phyloP scores from a whole-genome alignment of 2,113 vertebrate species.

The Rhea americana region DNA sequence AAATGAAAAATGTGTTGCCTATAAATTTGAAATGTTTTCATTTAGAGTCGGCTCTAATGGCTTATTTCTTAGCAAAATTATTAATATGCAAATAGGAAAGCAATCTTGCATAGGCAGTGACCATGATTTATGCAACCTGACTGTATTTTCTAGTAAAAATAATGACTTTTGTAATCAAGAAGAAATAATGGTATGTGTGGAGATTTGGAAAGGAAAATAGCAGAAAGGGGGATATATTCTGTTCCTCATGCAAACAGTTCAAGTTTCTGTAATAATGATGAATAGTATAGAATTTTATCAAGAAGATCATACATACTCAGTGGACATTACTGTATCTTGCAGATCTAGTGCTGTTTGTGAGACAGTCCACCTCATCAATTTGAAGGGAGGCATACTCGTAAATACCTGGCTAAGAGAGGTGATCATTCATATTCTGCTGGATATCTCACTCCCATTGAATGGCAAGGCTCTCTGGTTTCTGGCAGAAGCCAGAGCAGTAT shows the following conservation, averaged over 20 bases:
- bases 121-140: not conserved
- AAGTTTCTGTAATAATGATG: not conserved
- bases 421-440: not conserved
- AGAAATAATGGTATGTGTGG: not conserved
- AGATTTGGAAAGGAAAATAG: not conserved
- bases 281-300: not conserved
- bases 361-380: not conserved
- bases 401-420: too few species aligned
- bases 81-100: constrained; percentile 9
- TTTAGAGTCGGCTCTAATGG: constrained; percentile 10
- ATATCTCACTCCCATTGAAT: not conserved
- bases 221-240: not conserved
- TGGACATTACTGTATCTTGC: not conserved
- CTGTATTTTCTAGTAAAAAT: not conserved
- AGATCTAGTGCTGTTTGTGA: not conserved
- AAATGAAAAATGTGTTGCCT: not conserved
- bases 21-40: constrained; percentile 16
- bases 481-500: not conserved
- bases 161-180: not conserved
- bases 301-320: not conserved
- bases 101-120: not conserved
- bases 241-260: not conserved
- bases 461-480: not conserved
- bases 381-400: not conserved
- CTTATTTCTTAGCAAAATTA: not conserved